Evolutionary conservation across 2,113 vertebrate genomes (phyloP), one percentile per base, ranked within the genome.

Genomic region (Spermophilus dauricus): DNA sequence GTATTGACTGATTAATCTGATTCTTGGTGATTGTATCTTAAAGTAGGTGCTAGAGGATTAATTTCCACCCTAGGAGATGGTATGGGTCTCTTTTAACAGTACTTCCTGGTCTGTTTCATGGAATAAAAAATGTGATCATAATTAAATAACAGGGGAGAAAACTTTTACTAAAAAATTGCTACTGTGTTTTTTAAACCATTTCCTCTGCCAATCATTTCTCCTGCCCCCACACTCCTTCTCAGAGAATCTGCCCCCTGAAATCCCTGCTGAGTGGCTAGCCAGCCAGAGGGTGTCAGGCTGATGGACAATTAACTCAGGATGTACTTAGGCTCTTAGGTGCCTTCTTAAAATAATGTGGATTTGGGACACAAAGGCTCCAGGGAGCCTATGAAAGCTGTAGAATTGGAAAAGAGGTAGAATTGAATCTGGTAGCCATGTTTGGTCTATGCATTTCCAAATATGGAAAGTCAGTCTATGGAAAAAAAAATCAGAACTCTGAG

Each of bases 1-100:
- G 51, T 78, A 85, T 56, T 91, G 80, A 96, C 37, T 92, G 53
- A 45, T 63, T 73, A 87, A 95, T 2, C 17, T 95, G 65, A 76
- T 84, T 72, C 20, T 75, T 84, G 70, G 22, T 76, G 30, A 70
- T 39, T 87, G 13, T 4, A 45, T 88, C 18, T 77, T 78, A 84
- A 90, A 69, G 67, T 63, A 0, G 53, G 34, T 92, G 48, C 39
- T 58, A 51, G 7, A 32, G 8, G 26, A 42, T 77, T 78, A 82
- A 82, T 51, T 8, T 65, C 58, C 26, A 9, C 24, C 39, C 63
- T 63, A 17, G 88, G 34, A 87, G n/a, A 28, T 24, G 5, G 70
- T 45, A 1, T 12, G 13, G 14, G 13, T 51, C 63, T 65, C 14
- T 94, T 86, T 93, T 61, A 91, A 58, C 8, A 48, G 56, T 56